Evolutionary conservation across 1,140 invertebrate species (phyloP).

Genomic region (Stratiolaelaps scimitus): DNA sequence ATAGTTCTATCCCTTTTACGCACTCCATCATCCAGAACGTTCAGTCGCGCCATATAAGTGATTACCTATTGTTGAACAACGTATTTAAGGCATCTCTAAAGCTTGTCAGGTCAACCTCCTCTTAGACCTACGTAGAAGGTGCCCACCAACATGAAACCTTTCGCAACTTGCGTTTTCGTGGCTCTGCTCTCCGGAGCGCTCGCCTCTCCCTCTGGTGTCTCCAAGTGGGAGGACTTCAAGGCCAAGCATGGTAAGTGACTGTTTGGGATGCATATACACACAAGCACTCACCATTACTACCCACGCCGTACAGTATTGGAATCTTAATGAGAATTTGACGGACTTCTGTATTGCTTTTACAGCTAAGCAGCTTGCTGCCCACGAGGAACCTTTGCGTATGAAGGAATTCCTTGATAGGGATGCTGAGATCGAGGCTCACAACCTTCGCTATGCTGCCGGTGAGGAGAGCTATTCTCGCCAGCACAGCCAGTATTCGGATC

Average conservation of each 20-base stretch:
- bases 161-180: conserved; percentile 6
- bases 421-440: conserved; percentile 26
- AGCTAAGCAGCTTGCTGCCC: neutral
- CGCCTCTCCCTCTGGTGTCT: neutral
- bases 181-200: conserved; percentile 7
- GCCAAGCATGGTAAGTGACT: neutral
- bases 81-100: no score
- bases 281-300: neutral
- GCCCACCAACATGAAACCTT: neutral
- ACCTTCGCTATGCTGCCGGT: conserved; percentile 2
- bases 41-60: no score
- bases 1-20: no score
- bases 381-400: conserved; percentile 17
- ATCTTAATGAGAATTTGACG: neutral
- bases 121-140: conserved; percentile 4
- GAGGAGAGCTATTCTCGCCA: neutral
- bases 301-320: no score
- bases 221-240: conserved; percentile 27
- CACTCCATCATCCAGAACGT: no score
- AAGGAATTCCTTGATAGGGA: neutral
- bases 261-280: neutral
- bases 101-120: conserved; percentile 3
- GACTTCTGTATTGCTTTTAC: neutral
- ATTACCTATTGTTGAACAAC: no score
- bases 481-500: conserved; percentile 12